phyloP scores from a whole-genome alignment of 2,113 vertebrate species.

The Trematocara stigmaticum region DNA sequence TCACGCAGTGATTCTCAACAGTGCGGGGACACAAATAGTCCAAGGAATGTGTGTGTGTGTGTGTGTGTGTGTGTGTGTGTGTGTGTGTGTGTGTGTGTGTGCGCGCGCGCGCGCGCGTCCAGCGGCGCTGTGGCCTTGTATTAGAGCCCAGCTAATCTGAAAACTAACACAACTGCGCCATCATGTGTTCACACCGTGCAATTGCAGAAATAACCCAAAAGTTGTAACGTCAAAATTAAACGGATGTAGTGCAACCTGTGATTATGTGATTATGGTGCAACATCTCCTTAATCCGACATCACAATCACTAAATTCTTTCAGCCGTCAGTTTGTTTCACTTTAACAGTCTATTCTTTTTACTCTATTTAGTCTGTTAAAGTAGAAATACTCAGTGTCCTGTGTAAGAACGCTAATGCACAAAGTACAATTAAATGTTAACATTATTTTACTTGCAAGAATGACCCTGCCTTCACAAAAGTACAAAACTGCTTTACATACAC shows the following conservation, averaged over 20 bases:
- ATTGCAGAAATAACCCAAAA: neutral
- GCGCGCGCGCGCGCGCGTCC: neutral
- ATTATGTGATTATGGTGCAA: neutral
- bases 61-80: neutral
- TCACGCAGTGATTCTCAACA: neutral
- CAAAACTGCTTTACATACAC: neutral
- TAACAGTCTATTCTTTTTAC: neutral
- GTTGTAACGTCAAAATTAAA: neutral
- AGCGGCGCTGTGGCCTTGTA: neutral
- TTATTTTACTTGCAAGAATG: neutral
- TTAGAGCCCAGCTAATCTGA: neutral
- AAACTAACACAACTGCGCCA: conserved; percentile 19
- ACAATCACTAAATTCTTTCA: neutral
- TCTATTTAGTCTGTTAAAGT: neutral
- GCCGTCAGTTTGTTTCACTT: neutral
- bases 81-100: neutral
- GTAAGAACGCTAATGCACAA: neutral
- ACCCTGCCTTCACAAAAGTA: neutral
- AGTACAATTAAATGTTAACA: neutral
- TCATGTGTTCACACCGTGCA: neutral
- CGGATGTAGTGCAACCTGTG: neutral
- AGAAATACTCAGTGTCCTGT: neutral
- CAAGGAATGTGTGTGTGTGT: neutral
- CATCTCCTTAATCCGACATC: neutral
- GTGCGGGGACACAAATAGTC: neutral